A percentile compares a stretch with the other conserved stretches of the same genome.
Evolutionary conservation across 2,888 invertebrate species (phyloP).

Genomic region (Hypercompe scribonia): DNA sequence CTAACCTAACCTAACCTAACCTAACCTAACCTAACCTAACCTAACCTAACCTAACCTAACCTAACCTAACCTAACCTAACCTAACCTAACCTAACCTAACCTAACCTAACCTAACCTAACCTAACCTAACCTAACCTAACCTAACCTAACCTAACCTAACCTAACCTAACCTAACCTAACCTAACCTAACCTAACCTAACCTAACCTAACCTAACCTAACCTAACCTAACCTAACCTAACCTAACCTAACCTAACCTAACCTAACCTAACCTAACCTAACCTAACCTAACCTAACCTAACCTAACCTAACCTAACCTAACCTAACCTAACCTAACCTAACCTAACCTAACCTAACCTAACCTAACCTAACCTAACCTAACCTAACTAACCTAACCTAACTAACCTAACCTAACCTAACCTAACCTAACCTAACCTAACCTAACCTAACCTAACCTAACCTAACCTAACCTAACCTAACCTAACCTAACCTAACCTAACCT

Average conservation of each 20-base stretch:
- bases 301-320: slow-evolving; percentile 31
- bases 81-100: slow-evolving; percentile 12
- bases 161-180: slow-evolving; percentile 32
- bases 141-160: slow-evolving; percentile 20
- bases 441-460: slow-evolving; percentile 28
- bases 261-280: slow-evolving; percentile 28
- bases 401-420: slow-evolving; percentile 1
- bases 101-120: slow-evolving; percentile 10
- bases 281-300: slow-evolving; percentile 32
- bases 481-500: slow-evolving; percentile 20
- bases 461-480: slow-evolving; percentile 25
- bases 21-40: slow-evolving; percentile 12
- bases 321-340: slow-evolving; percentile 35
- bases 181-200: slow-evolving; percentile 32
- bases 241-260: slow-evolving; percentile 32
- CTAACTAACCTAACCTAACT: slow-evolving; percentile 12
- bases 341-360: slow-evolving; percentile 34
- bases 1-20: slow-evolving; percentile 12
- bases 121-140: slow-evolving; percentile 12
- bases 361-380: slow-evolving; percentile 33
- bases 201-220: slow-evolving; percentile 37
- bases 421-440: slow-evolving; percentile 4
- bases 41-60: slow-evolving; percentile 7
- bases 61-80: slow-evolving; percentile 12
- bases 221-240: slow-evolving; percentile 39